phyloP scores from a whole-genome alignment of 1,140 invertebrate genomes.

The Pseudomyrmex cubaensis region DNA sequence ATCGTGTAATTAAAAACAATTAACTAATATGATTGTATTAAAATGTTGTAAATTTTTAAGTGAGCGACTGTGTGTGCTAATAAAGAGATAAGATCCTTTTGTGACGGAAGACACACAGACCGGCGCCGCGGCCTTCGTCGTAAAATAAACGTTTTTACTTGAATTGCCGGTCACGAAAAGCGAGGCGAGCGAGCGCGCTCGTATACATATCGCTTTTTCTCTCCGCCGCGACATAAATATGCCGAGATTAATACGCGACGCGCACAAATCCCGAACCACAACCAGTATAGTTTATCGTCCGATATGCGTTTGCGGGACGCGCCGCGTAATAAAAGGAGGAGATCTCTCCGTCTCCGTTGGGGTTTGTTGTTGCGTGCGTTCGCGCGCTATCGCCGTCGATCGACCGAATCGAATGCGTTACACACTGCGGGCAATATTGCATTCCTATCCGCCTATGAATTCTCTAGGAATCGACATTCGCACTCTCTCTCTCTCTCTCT shows the following conservation, averaged over 20 bases:
- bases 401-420: slow-evolving; percentile 78
- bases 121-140: slow-evolving; percentile 25
- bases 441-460: slow-evolving; percentile 78
- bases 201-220: slow-evolving; percentile 50
- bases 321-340: slow-evolving; percentile 70
- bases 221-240: slow-evolving; percentile 74
- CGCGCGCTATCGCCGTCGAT: slow-evolving; percentile 37
- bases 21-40: no score
- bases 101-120: background rate
- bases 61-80: background rate
- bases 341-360: slow-evolving; percentile 14
- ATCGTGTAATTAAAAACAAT: no score
- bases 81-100: background rate
- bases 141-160: slow-evolving; percentile 64
- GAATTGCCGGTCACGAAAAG: slow-evolving; percentile 45
- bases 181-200: slow-evolving; percentile 14
- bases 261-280: slow-evolving; percentile 79
- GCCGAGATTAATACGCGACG: slow-evolving; percentile 80
- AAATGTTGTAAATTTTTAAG: no score
- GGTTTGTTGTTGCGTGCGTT: slow-evolving; percentile 18
- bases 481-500: no score
- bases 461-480: slow-evolving; percentile 61
- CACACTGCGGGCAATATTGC: slow-evolving; percentile 79
- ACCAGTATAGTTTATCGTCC: slow-evolving; percentile 73
- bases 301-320: slow-evolving; percentile 69